phyloP scores from a whole-genome alignment of 2,113 vertebrate genomes.

The Nycticebus coucang region DNA sequence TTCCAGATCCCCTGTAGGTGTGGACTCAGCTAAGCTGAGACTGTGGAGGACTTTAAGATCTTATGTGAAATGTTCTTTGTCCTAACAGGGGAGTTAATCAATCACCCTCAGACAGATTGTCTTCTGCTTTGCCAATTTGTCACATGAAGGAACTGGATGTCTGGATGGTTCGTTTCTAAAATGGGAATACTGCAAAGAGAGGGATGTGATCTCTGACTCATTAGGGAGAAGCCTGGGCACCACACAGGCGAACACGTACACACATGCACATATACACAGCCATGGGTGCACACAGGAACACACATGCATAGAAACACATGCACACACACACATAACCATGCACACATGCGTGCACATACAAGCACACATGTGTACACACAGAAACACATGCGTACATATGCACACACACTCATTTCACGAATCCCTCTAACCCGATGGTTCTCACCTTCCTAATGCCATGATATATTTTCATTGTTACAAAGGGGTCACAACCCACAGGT shows the following conservation, averaged over 20 bases:
- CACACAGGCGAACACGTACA: neutral
- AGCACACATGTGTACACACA: neutral
- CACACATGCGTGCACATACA: too few relatives aligned
- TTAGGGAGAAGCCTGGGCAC: neutral
- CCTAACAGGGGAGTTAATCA: neutral
- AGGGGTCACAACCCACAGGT: too few relatives aligned
- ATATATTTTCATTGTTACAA: too few relatives aligned
- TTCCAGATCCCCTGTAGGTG: fast-evolving
- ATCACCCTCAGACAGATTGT: neutral
- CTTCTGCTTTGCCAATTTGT: neutral
- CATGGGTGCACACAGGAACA: neutral
- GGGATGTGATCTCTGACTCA: neutral
- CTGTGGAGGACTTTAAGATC: neutral
- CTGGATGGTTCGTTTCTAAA: neutral
- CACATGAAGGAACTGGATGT: neutral
- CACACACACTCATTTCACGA: neutral
- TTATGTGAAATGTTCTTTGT: neutral
- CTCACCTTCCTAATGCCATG: too few relatives aligned
- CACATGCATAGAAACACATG: neutral
- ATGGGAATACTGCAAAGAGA: neutral
- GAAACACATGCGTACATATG: too few relatives aligned
- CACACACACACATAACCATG: neutral
- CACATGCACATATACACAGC: neutral
- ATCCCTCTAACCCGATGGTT: too few relatives aligned
- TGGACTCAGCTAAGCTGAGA: neutral